Evolutionary conservation across 1,140 invertebrate genomes (phyloP).

Genomic region (Propsilocerus akamusi): DNA sequence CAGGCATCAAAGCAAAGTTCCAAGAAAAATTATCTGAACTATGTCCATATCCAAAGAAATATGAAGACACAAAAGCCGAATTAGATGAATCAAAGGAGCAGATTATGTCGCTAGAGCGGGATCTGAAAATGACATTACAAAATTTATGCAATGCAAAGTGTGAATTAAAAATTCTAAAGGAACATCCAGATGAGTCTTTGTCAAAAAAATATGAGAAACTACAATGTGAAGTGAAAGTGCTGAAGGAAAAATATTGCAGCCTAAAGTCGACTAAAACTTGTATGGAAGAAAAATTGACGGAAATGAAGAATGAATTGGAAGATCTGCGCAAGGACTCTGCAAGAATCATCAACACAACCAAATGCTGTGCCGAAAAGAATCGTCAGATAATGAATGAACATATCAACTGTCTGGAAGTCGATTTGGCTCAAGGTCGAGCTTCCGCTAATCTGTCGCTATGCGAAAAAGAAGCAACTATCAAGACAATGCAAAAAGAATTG

Average conservation of each 20-base stretch:
- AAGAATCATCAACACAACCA: no score
- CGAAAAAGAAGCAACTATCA: no score
- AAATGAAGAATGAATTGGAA: conserved; percentile 41
- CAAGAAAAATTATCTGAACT: conserved; percentile 57
- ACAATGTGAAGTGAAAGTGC: background rate
- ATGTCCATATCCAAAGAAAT: conserved; percentile 46
- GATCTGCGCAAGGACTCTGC: no score
- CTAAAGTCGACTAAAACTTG: background rate
- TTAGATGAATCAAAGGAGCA: conserved; percentile 47
- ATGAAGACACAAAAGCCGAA: conserved; percentile 51
- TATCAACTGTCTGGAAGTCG: conserved; percentile 38
- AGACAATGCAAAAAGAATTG: no score
- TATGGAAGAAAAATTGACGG: conserved; percentile 13
- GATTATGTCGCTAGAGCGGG: conserved; percentile 17
- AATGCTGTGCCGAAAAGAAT: no score
- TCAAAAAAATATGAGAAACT: background rate
- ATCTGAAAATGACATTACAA: background rate
- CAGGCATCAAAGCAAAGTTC: conserved; percentile 50
- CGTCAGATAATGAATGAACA: conserved; percentile 42
- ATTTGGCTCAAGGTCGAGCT: conserved; percentile 39
- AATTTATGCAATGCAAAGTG: conserved; percentile 17
- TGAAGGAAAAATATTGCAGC: background rate
- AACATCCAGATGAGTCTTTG: conserved; percentile 1
- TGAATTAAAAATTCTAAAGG: conserved; percentile 16
- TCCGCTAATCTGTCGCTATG: no score